Conservation (phyloP, 2,797 vertebrate genomes). For the Philypnodon macrostomus region DNA sequence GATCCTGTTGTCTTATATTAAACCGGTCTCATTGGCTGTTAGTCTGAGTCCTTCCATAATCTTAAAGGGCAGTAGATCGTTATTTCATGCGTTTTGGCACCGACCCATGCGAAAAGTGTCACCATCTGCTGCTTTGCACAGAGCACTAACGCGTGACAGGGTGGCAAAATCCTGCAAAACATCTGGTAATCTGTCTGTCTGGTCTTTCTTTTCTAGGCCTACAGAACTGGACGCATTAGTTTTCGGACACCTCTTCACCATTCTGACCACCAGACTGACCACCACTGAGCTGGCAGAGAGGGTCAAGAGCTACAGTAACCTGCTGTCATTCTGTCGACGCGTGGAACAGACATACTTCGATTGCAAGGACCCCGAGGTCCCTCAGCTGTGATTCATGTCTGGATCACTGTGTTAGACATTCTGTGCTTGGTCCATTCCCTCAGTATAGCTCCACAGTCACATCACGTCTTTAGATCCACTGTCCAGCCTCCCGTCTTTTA, state of each 20-base stretch:
- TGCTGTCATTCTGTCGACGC: slow-evolving; percentile 90
- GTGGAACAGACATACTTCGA: slow-evolving; percentile 95
- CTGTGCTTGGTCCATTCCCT: slow-evolving; percentile 36
- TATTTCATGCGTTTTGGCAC: no score
- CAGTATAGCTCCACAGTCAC: neutral
- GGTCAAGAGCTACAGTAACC: slow-evolving; percentile 90
- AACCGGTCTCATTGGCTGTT: no score
- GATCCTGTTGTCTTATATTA: no score
- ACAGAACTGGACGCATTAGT: slow-evolving; percentile 96
- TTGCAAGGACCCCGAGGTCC: slow-evolving; percentile 71
- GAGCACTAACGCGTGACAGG: no score
- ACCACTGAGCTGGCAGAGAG: slow-evolving; percentile 88
- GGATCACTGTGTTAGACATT: no score
- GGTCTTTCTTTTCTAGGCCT: slow-evolving; percentile 71
- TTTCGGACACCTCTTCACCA: slow-evolving; percentile 96
- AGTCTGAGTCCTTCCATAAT: no score
- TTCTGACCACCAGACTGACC: slow-evolving; percentile 91
- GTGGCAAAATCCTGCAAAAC: no score
- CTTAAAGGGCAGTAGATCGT: no score
- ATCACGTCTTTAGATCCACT: neutral
- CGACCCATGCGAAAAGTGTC: no score
- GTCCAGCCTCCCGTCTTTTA: neutral
- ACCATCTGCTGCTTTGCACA: no score
- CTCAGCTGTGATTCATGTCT: no score
- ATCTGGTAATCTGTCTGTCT: slow-evolving; percentile 1